A percentile compares a stretch with the other conserved stretches of the same genome.
Evolutionary conservation across 2,888 invertebrate genomes (phyloP).

Genomic region (Xestobium rufovillosum): DNA sequence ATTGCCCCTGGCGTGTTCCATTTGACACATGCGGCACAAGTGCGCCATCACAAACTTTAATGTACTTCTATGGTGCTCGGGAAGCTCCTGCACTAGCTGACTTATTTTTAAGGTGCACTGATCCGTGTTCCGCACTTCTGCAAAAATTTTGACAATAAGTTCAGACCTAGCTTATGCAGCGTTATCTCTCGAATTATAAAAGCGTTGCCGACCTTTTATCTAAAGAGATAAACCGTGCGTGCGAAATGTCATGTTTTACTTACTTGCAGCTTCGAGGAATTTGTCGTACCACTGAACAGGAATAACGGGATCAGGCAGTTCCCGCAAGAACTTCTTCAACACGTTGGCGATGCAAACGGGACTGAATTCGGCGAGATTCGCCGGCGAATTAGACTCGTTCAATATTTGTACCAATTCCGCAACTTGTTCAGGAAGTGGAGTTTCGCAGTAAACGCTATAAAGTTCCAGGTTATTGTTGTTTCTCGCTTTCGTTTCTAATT

Average conservation of each 20-base stretch:
- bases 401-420: slow-evolving; percentile 50
- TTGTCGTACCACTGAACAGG: slow-evolving; percentile 66
- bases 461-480: slow-evolving; percentile 50
- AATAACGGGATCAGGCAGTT: slow-evolving; percentile 68
- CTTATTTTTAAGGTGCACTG: slow-evolving; percentile 48
- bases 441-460: slow-evolving; percentile 59
- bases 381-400: slow-evolving; percentile 43
- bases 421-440: slow-evolving; percentile 53
- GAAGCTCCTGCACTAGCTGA: slow-evolving; percentile 53
- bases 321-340: slow-evolving; percentile 64
- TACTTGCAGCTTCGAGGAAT: slow-evolving; percentile 52
- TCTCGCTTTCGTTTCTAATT: slow-evolving; percentile 53
- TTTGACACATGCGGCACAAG: slow-evolving; percentile 61
- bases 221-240: no score
- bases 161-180: no score
- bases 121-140: slow-evolving; percentile 48
- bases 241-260: slow-evolving; percentile 18
- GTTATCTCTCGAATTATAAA: no score
- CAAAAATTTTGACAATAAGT: slow-evolving; percentile 17
- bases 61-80: slow-evolving; percentile 55
- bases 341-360: slow-evolving; percentile 52
- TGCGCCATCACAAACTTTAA: slow-evolving; percentile 62
- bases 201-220: no score
- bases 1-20: slow-evolving; percentile 57
- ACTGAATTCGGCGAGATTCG: slow-evolving; percentile 43